phyloP scores from a whole-genome alignment of 2,113 vertebrate species.

The Halcyon senegalensis region DNA sequence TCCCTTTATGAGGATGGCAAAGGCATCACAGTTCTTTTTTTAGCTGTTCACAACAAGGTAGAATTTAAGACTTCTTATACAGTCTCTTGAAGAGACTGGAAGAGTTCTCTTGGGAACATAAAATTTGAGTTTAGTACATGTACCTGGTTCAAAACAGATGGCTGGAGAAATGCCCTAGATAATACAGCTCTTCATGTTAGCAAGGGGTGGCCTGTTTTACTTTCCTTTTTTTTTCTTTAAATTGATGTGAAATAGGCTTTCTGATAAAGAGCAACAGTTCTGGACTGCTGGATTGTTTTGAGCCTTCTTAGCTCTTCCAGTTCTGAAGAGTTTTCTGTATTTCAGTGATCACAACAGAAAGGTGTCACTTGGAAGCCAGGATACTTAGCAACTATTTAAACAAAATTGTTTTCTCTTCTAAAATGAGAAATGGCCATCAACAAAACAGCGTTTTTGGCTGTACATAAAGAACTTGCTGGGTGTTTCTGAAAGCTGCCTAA shows the following conservation, averaged over 20 bases:
- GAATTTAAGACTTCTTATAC: not conserved
- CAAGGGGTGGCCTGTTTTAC: not conserved
- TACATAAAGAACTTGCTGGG: not conserved
- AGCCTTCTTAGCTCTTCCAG: not conserved
- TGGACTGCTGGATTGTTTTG: not conserved
- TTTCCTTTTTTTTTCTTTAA: not conserved
- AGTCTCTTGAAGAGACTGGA: not conserved
- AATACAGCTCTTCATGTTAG: not conserved
- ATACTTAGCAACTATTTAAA: not conserved
- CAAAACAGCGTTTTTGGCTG: not conserved
- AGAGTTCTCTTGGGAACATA: not conserved
- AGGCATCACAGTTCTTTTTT: not conserved
- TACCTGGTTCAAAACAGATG: slow-evolving; percentile 11
- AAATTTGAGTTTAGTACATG: not conserved
- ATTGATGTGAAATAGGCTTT: not conserved
- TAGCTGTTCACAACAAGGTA: not conserved
- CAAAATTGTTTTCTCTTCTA: not conserved
- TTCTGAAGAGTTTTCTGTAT: not conserved
- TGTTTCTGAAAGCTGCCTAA: slow-evolving; percentile 14
- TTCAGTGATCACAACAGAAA: not conserved
- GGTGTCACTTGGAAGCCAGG: not conserved
- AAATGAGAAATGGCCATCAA: not conserved
- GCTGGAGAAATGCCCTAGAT: not conserved
- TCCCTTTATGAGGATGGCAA: not conserved
- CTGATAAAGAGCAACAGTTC: not conserved